Evolutionary conservation across 2,113 vertebrate species (phyloP), one percentile per base, ranked within the genome.

Genomic region (Hassar affinis): DNA sequence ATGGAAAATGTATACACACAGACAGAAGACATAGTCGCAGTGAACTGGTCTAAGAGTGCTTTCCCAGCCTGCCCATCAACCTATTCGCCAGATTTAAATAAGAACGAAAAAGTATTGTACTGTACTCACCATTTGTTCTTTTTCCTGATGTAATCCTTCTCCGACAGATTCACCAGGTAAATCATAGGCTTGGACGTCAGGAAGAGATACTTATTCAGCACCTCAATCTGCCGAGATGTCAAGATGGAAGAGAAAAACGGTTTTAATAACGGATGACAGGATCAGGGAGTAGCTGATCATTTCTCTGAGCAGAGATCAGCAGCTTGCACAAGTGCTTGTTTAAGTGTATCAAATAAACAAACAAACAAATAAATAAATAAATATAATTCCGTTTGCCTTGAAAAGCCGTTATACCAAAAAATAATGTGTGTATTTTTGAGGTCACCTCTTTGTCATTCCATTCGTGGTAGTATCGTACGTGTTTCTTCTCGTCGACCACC

Each of bases 151-250:
- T 97, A 99, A 92, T 99, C 97, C 91, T 93, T 95, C 89, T 99
- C 98, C 20, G 98, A 99, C 80, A 99, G 96, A 89, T 99, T 99
- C 88, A 99, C 95, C 94, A 99, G 94, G 89, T 99, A 99, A 88
- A 98, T 96, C 98, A 99, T 99, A 18, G 98, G 98, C 93, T 99
- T 99, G 85, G 98, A 99, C 71, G 97, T 99, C 91, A 99, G 94
- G 89, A 99, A 96, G 91, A 99, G 94, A 91, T 99, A 93, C 91
- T 99, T 99, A 93, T 99, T 99, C 92, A 99, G 92, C 72, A 99
- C 98, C 76, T 99, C 98, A 86, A 99, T 99, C 98, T 99, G 90
- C 47, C 83, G 22, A 86, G 20, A 83, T 11, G 69, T 47, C 27
- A 72, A 69, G 8, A 10, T 2, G 9, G 52, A 83, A 59, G 0